Conservation (phyloP, 2,797 vertebrate genomes). For the Antrozous pallidus region DNA sequence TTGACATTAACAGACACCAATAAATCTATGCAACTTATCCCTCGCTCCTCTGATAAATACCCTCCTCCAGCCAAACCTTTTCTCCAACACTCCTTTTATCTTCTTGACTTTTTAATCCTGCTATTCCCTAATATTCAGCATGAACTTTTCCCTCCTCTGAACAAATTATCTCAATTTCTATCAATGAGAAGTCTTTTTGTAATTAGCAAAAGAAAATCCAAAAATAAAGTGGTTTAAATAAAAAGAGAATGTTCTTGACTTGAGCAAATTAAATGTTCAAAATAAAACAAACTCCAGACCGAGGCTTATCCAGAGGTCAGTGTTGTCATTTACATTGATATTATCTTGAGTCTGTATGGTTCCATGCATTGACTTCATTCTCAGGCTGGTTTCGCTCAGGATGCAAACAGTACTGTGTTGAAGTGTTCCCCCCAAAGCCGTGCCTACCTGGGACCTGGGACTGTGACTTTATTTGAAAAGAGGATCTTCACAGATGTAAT, state of each 20-base stretch:
- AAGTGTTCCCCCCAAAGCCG: neutral
- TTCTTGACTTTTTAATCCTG: neutral
- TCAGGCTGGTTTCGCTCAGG: neutral
- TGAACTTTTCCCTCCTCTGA: neutral
- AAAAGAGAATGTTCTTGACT: neutral
- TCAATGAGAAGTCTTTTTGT: constrained; percentile 11
- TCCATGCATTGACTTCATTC: neutral
- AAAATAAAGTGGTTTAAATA: neutral
- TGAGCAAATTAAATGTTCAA: neutral
- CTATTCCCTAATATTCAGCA: neutral
- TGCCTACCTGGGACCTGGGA: neutral
- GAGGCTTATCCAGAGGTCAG: neutral
- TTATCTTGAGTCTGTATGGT: neutral
- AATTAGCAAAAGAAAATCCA: neutral
- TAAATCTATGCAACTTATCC: neutral
- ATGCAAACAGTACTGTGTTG: neutral
- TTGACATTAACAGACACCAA: neutral
- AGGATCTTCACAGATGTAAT: neutral
- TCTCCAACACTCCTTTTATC: neutral
- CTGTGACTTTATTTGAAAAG: neutral
- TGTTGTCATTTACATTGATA: neutral
- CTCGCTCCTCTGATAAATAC: neutral
- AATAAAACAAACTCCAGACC: neutral
- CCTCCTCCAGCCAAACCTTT: neutral
- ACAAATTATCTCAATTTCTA: neutral